Base-by-base conservation (phyloP, 2,797 vertebrate species). In the Luscinia megarhynchos region DNA sequence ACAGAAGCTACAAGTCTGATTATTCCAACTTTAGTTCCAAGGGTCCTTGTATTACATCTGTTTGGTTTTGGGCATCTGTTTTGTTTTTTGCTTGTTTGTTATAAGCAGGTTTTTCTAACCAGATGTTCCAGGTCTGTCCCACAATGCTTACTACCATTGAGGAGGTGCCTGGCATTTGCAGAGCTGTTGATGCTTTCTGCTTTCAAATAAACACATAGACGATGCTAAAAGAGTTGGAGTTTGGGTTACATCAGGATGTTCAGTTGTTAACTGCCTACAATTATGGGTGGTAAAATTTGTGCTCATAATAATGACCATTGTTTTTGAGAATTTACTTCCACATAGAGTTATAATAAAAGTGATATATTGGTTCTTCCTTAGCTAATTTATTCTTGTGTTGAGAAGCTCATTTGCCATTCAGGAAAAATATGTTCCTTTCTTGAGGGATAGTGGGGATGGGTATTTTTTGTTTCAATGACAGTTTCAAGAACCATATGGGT, bases 401-500 rank as follows among this genome's bases (percentile, higher is more conserved):
- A 90, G 34, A 51, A 54, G 32, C 50, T 91, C 17, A 50, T 85
- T 72, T 61, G 43, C 43, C 76, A 87, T 91, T 92, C 57, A 89
- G 76, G 74, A 78, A 84, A 86, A 93, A 73, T 24, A 50, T 0
- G 0, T 69, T 79, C 20, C 6, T 4, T 20, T 57, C 66, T n/a
- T 16, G 21, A n/a, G 20, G 8, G 14, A 2, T 36, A 10, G n/a
- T 21, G 5, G 15, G 7, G 7, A 12, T 73, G 24, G 22, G 4
- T 53, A 20, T 70, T 87, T 95, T 89, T 95, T 87, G 9, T 84
- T 92, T 78, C 41, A 78, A 8, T 63, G 18, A 9, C 12, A 85
- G 75, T 86, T 96, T 88, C 58, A 87, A 92, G 88, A 91, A 77
- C 67, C 21, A 48, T 58, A 87, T 64, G 50, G 19, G 58, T 94